phyloP scores from a whole-genome alignment of 2,888 invertebrate genomes.

The Deladenus siricidicola region DNA sequence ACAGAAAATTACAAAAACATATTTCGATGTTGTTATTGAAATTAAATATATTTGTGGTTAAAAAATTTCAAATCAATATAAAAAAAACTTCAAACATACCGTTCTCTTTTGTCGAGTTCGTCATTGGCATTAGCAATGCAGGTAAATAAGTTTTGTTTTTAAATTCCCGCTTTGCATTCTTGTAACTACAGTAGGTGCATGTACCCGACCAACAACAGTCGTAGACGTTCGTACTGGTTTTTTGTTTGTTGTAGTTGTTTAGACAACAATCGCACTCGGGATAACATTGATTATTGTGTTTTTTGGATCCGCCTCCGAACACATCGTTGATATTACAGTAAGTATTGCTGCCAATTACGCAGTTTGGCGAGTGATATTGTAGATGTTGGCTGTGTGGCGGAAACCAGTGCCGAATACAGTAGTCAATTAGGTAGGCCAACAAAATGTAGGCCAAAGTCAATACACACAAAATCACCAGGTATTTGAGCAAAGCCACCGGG shows the following conservation, averaged over 20 bases:
- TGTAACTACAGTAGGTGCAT: background rate
- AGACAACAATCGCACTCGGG: background rate
- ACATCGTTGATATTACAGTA: too few species aligned
- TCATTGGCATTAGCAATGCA: background rate
- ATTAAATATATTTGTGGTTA: too few species aligned
- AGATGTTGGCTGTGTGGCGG: slow-evolving; percentile 3
- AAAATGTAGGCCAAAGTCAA: slow-evolving; percentile 48
- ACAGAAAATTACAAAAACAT: too few species aligned
- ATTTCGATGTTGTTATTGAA: too few species aligned
- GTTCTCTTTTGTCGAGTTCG: too few species aligned
- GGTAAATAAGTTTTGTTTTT: background rate
- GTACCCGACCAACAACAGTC: too few species aligned
- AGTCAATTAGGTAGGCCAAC: slow-evolving; percentile 48
- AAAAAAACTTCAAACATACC: too few species aligned
- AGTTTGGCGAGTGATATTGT: background rate
- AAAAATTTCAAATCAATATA: too few species aligned
- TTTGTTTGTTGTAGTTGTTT: too few species aligned
- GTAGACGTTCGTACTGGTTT: background rate
- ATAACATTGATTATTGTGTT: background rate
- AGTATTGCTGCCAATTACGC: background rate
- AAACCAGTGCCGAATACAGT: slow-evolving; percentile 9
- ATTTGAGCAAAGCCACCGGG: slow-evolving; percentile 44
- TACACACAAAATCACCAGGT: slow-evolving; percentile 41
- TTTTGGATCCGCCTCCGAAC: too few species aligned
- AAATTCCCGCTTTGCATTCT: background rate